Percentiles rank a stretch among this genome's conserved stretches.
These are phyloP conservation scores for Hesperophylax magnus DNA, from an alignment of 1,140 invertebrate genomes.

Conservation along the genomic window DNA sequence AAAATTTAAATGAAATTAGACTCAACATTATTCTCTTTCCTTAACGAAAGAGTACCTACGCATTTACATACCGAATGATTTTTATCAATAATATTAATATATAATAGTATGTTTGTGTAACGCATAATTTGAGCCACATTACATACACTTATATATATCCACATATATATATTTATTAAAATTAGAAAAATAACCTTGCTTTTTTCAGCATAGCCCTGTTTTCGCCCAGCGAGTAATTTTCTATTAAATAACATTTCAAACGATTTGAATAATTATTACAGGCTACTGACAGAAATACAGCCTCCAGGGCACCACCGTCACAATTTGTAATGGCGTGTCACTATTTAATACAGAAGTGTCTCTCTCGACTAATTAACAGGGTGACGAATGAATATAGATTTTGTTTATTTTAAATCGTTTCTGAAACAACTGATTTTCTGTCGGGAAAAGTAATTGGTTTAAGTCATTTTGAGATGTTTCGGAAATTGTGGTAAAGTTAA, in stretches of 20 bases:
- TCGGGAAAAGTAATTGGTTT: background rate
- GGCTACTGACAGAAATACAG: conserved; percentile 1
- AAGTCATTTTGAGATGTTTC: background rate
- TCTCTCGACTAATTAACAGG: conserved; percentile 24
- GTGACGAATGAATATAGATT: background rate
- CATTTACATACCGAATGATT: no score
- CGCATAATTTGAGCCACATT: no score
- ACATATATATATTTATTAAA: no score
- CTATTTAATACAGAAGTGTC: conserved; percentile 2
- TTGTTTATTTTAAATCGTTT: background rate
- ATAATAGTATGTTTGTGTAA: no score
- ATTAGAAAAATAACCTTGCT: background rate
- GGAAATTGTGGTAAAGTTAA: background rate
- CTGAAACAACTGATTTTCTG: background rate
- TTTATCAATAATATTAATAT: no score
- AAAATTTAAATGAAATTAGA: no score
- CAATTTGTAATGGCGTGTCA: background rate
- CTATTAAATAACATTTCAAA: conserved; percentile 17
- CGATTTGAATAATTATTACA: conserved; percentile 10
- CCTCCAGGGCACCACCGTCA: background rate
- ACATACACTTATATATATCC: no score
- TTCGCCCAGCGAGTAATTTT: background rate
- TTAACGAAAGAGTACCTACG: no score
- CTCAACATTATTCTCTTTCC: no score
- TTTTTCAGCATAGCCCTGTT: background rate